Evolutionary conservation across 2,113 vertebrate species (phyloP), one percentile per base, ranked within the genome.

Genomic region (Phainopepla nitens): DNA sequence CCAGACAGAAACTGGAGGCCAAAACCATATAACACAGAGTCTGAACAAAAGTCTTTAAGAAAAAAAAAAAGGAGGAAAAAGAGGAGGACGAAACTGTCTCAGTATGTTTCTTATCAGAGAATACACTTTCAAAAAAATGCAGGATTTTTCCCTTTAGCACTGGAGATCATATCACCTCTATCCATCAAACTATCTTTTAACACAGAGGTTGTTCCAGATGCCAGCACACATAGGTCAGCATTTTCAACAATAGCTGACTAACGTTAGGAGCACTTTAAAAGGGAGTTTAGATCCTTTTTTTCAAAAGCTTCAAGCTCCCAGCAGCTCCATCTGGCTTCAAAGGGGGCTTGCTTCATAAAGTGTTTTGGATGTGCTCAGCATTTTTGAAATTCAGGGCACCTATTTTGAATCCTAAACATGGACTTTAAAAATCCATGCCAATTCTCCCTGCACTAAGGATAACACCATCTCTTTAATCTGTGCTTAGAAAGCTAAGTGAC

Each of bases 171-270:
- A 50, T 41, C 29, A 54, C 33, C 24, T 87, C 61, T 82, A 50
- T 79, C 81, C 50, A 82, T 77, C 69, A 95, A 87, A 91, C 14
- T 23, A 5, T 29, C 72, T 78, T 90, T 82, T 62, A 93, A 79
- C 47, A 56, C 3, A 82, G 53, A 82, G 66, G 44, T 53, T 89
- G 58, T 47, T 87, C 42, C 49, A 93, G 53, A 85, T 69, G 50
- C 42, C 57, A 87, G 53, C 62, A 90, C 53, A 79, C 39, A 21
- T 2, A 80, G 87, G 85, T 87, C 78, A 87, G 35, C 65, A 61
- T 85, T 95, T 94, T 93, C 65, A 94, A 85, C 80, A 93, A 45
- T 3, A 80, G 62, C 33, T 65, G 73, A 83, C 87, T 85, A 44
- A 79, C 0, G 11, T 69, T 28, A 94, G 39, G 66, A 87, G 22